Percentiles rank a stretch among this genome's conserved stretches.
phyloP scores from a whole-genome alignment of 2,797 vertebrate genomes.

The Cottoperca gobio region DNA sequence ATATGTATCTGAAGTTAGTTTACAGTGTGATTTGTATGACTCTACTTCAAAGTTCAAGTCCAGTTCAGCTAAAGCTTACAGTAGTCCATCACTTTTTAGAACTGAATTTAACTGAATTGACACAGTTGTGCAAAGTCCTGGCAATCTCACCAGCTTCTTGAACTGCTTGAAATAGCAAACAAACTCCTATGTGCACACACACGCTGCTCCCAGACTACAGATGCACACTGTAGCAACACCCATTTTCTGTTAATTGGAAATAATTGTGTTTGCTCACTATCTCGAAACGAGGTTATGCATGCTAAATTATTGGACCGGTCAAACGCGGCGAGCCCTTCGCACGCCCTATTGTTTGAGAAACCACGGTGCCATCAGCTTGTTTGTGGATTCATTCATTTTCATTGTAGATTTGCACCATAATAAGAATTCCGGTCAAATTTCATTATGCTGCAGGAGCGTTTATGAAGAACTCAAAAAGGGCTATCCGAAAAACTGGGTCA shows the following conservation, averaged over 20 bases:
- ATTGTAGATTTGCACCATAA: constrained; percentile 52
- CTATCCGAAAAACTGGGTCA: constrained; percentile 75
- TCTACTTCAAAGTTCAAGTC: neutral
- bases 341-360: constrained; percentile 46
- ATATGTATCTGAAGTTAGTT: neutral
- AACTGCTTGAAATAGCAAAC: constrained; percentile 20
- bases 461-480: constrained; percentile 64
- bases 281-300: constrained; percentile 32
- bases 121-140: neutral
- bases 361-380: constrained; percentile 52
- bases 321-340: constrained; percentile 1
- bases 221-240: constrained; percentile 4
- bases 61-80: constrained; percentile 8
- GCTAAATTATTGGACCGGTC: constrained; percentile 30
- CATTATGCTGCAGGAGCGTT: constrained; percentile 60
- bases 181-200: constrained; percentile 5
- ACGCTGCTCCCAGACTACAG: neutral
- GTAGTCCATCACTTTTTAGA: neutral
- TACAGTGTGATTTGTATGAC: neutral
- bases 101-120: constrained; percentile 18
- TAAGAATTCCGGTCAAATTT: constrained; percentile 64
- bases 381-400: constrained; percentile 53
- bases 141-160: constrained; percentile 13
- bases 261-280: constrained; percentile 42
- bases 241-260: constrained; percentile 43